Evolutionary conservation across 2,797 vertebrate genomes (phyloP), one percentile per base, ranked within the genome.

Genomic region (Loris lydekkerianus): DNA sequence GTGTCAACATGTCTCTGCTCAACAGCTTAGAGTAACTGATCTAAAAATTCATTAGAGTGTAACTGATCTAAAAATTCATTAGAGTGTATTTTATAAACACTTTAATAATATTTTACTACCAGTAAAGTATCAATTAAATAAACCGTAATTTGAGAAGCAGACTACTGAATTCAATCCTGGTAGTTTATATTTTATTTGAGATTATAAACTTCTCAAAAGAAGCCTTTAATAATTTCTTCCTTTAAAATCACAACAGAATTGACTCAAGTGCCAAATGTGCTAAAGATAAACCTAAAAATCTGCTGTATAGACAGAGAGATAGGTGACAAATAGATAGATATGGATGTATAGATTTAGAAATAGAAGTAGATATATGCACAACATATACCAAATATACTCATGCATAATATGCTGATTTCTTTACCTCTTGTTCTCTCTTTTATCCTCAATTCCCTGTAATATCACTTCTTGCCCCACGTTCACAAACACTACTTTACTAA

Each of bases 401-500:
- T 49, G 18, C 25, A 17, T 10, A 9, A 11, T 1, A 60, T 25
- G 0, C 20, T 10, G 5, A 70, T 4, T 75, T 56, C 80, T 89
- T 63, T 13, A 58, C 2, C 27, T 53, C 4, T 83, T 13, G 6
- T 70, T 60, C 23, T 37, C 7, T 84, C 17, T 3, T 70, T 56
- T 21, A 73, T 73, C 15, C 31, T 34, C 14, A n/a, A n/a, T 9
- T 1, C 17, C 8, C 53, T 72, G 21, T 20, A 53, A n/a, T 53
- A 43, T 15, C 20, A 46, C 14, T 70, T 49, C 20, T 58, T 56
- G 3, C 9, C 27, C 34, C 3, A 69, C 6, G 61, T 56, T 93
- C 83, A 92, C 17, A 78, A 77, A 92, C 46, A 13, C 11, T 31
- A 40, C 20, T 46, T 93, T 92, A 49, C 25, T 81, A 72, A 89